phyloP scores from a whole-genome alignment of 2,113 vertebrate species.

The Forbesichthys papilliferus region DNA sequence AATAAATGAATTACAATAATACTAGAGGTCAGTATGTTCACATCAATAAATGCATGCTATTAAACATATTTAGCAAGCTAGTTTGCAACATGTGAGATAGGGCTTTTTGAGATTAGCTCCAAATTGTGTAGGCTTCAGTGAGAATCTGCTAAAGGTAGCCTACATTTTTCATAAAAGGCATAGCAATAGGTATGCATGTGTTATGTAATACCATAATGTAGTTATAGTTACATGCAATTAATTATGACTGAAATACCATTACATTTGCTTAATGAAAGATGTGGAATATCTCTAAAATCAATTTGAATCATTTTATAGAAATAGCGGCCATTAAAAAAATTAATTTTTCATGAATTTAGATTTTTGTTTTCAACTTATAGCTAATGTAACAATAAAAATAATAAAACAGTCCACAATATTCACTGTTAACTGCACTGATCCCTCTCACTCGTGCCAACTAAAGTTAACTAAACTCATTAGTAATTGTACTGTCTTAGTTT shows the following conservation, averaged over 20 bases:
- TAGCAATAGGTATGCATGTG: too few relatives aligned
- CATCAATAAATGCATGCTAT: too few relatives aligned
- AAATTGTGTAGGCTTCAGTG: too few relatives aligned
- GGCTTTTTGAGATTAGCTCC: too few relatives aligned
- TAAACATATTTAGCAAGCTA: background rate
- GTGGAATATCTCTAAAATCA: background rate
- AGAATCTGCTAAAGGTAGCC: too few relatives aligned
- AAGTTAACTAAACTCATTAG: background rate
- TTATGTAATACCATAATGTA: too few relatives aligned
- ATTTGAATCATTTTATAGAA: slow-evolving; percentile 39
- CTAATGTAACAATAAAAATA: slow-evolving; percentile 38
- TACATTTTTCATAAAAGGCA: too few relatives aligned
- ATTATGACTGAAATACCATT: too few relatives aligned
- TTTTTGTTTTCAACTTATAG: slow-evolving; percentile 32
- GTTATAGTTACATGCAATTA: too few relatives aligned
- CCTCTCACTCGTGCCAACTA: background rate
- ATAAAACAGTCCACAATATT: slow-evolving; percentile 59
- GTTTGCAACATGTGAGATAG: background rate
- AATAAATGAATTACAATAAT: too few relatives aligned
- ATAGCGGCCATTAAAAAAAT: slow-evolving; percentile 34
- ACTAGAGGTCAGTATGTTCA: too few relatives aligned
- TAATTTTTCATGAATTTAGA: slow-evolving; percentile 37
- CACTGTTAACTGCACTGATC: slow-evolving; percentile 43
- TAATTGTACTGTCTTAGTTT: slow-evolving; percentile 8
- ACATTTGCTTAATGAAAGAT: background rate